Evolutionary conservation across 2,113 vertebrate genomes (phyloP).

Genomic region (Sinocyclocheilus anophthalmus): DNA sequence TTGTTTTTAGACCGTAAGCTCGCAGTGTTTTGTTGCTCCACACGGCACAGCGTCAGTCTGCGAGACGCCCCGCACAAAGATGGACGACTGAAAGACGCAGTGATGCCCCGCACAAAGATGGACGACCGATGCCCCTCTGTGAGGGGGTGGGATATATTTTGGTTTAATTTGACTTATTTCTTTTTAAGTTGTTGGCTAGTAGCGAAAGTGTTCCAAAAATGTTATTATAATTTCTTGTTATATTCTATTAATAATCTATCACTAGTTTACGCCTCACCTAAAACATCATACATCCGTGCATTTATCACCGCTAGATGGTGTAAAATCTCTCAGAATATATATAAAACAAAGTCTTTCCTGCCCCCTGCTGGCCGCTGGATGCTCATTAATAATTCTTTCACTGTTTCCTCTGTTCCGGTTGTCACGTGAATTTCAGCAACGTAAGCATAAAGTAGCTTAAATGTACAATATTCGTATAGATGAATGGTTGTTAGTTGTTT

Average conservation of each 20-base stretch:
- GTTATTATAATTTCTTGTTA: neutral
- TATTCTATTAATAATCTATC: neutral
- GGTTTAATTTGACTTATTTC: neutral
- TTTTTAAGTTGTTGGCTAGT: neutral
- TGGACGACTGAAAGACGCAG: neutral
- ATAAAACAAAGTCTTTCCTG: neutral
- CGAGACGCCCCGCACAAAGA: constrained; percentile 24
- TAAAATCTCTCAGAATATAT: neutral
- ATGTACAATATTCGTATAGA: neutral
- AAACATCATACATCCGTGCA: neutral
- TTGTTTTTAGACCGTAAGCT: neutral
- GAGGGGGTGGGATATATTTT: neutral
- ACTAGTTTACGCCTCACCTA: neutral
- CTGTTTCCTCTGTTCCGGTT: neutral
- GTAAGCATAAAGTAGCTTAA: no score
- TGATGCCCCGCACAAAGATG: constrained; percentile 22
- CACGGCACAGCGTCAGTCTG: neutral
- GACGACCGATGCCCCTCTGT: neutral
- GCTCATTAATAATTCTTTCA: neutral
- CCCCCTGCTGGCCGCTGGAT: neutral
- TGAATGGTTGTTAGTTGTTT: neutral
- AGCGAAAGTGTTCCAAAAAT: neutral
- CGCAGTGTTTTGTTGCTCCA: constrained; percentile 33
- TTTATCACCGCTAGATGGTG: neutral
- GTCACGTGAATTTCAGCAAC: neutral